Conservation (phyloP, 1,140 invertebrate genomes). For the Himalopsyche phryganea region DNA sequence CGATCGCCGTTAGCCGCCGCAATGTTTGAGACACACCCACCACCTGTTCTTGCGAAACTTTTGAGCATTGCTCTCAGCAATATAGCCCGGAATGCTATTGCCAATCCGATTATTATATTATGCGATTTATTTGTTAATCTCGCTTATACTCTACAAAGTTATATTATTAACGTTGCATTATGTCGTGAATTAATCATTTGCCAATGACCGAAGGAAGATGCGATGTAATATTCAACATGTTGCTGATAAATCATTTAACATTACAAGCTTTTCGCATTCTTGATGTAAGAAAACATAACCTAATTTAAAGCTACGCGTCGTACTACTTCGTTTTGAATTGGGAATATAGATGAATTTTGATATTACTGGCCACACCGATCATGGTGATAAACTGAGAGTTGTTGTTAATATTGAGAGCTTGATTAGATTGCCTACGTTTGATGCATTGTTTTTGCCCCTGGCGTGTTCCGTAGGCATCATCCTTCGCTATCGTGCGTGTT, state of each 20-base stretch:
- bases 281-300: no score
- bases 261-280: no score
- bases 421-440: background rate
- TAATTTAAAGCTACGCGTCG: no score
- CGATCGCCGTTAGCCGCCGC: slow-evolving; percentile 3
- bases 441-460: no score
- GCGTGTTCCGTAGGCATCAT: no score
- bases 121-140: slow-evolving; percentile 26
- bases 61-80: slow-evolving; percentile 24
- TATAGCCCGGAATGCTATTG: slow-evolving; percentile 31
- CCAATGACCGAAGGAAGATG: background rate
- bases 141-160: slow-evolving; percentile 10
- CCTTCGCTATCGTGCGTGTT: background rate
- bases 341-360: no score
- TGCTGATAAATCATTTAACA: no score
- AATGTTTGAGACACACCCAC: slow-evolving; percentile 29
- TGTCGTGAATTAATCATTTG: background rate
- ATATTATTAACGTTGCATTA: background rate
- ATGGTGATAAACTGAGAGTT: no score
- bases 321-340: no score
- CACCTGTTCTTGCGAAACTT: slow-evolving; percentile 28
- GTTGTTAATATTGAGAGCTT: no score
- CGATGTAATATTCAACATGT: no score
- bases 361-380: no score
- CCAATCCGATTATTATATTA: slow-evolving; percentile 28